Evolutionary conservation across 2,888 invertebrate species (phyloP).

Genomic region (Limnephilus lunatus): DNA sequence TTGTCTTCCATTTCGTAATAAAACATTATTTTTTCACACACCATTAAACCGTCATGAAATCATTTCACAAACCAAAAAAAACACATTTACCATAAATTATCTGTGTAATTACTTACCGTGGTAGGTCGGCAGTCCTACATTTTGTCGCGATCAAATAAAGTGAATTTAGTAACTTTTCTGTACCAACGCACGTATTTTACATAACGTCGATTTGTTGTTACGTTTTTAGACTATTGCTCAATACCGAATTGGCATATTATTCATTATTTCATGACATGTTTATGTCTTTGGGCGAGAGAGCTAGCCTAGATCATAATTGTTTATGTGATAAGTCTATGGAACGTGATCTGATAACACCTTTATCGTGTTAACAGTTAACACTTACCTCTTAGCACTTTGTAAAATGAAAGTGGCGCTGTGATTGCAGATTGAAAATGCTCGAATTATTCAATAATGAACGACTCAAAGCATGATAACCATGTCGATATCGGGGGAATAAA

Average conservation of each 20-base stretch:
- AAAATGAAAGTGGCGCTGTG: slow-evolving; percentile 46
- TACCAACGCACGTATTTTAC: neutral
- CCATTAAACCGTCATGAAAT: neutral
- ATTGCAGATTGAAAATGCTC: neutral
- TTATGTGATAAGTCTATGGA: slow-evolving; percentile 41
- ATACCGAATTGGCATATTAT: slow-evolving; percentile 47
- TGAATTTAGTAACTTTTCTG: neutral
- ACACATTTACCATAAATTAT: neutral
- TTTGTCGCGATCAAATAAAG: slow-evolving; percentile 2
- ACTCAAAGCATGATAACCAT: neutral
- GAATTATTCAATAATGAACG: neutral
- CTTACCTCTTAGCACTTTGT: neutral
- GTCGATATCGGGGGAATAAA: neutral
- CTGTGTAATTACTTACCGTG: neutral
- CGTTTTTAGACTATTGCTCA: slow-evolving; percentile 18
- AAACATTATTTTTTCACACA: neutral
- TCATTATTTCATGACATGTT: slow-evolving; percentile 49
- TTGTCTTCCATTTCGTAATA: neutral
- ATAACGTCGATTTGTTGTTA: neutral
- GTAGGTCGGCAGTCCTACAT: neutral
- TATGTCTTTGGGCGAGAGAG: slow-evolving; percentile 28
- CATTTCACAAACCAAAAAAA: slow-evolving; percentile 1
- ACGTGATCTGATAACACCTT: slow-evolving; percentile 50
- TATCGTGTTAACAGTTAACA: slow-evolving; percentile 24
- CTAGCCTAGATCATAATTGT: slow-evolving; percentile 42